These are phyloP conservation scores for Cyaniris semiargus DNA, from an alignment of 2,888 invertebrate species.

Conservation along the genomic window DNA sequence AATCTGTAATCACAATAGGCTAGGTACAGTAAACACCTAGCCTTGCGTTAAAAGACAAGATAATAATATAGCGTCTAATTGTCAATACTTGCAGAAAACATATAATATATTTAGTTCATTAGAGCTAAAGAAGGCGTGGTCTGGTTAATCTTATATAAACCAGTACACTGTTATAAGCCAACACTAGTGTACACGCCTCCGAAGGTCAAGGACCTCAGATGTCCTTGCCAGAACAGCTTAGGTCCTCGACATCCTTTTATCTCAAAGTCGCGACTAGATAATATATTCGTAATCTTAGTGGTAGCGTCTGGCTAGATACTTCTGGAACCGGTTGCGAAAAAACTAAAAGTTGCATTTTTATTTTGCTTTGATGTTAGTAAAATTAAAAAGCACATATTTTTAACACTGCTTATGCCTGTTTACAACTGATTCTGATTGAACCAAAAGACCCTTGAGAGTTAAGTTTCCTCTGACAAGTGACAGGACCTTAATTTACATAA, in stretches of 20 bases:
- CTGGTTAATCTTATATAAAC: background rate
- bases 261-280: background rate
- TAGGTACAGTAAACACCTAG: background rate
- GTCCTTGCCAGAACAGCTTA: background rate
- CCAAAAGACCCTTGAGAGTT: no score
- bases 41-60: background rate
- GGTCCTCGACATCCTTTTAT: background rate
- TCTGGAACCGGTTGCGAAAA: no score
- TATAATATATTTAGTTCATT: background rate
- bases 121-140: background rate
- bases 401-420: no score
- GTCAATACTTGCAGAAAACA: background rate
- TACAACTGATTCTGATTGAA: no score
- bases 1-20: no score
- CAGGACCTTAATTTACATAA: no score
- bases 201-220: background rate
- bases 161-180: background rate
- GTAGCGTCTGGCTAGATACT: no score
- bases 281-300: background rate
- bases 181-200: background rate
- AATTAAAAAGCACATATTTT: no score
- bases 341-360: no score
- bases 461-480: no score
- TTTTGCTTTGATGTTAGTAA: no score
- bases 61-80: background rate